Conservation (phyloP, 2,888 invertebrate species). For the Nemapogon koenigi region DNA sequence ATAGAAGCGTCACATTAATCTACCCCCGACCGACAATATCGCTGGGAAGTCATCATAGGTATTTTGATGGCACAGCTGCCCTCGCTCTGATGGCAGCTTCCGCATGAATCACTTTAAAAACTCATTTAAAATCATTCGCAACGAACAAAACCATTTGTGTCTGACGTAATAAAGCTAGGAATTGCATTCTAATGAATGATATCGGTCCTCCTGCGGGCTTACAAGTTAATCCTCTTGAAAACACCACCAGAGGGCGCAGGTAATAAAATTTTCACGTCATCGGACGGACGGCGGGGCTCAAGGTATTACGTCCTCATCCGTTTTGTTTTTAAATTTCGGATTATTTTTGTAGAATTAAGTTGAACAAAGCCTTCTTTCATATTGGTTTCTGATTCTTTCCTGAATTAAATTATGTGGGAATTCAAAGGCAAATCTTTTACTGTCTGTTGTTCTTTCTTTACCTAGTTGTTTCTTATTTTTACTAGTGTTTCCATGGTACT, state of each 20-base stretch:
- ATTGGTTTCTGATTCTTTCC: conserved; percentile 6
- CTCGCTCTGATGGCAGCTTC: conserved; percentile 9
- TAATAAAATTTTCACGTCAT: conserved; percentile 56
- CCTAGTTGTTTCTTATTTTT: too few species aligned
- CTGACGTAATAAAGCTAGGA: conserved; percentile 46
- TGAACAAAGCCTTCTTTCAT: conserved; percentile 7
- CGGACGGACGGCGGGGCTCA: conserved; percentile 28
- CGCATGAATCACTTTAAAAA: conserved; percentile 29
- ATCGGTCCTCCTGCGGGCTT: conserved; percentile 55
- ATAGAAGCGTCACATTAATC: too few species aligned
- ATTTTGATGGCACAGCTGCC: conserved; percentile 9
- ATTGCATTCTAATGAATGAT: conserved; percentile 58
- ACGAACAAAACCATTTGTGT: conserved; percentile 24
- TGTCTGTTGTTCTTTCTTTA: too few species aligned
- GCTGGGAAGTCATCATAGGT: too few species aligned
- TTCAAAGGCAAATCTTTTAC: too few species aligned
- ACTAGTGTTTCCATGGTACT: conserved; percentile 2
- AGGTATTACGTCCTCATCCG: conserved; percentile 38
- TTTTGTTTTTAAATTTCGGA: conserved; percentile 23
- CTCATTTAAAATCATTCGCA: conserved; percentile 39
- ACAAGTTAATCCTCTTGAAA: conserved; percentile 60
- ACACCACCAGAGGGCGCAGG: conserved; percentile 25
- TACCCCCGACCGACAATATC: too few species aligned
- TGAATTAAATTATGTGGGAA: too few species aligned
- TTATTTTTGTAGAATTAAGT: conserved; percentile 27